Evolutionary conservation across 2,888 invertebrate genomes (phyloP).

Genomic region (Clepsis dumicolana): DNA sequence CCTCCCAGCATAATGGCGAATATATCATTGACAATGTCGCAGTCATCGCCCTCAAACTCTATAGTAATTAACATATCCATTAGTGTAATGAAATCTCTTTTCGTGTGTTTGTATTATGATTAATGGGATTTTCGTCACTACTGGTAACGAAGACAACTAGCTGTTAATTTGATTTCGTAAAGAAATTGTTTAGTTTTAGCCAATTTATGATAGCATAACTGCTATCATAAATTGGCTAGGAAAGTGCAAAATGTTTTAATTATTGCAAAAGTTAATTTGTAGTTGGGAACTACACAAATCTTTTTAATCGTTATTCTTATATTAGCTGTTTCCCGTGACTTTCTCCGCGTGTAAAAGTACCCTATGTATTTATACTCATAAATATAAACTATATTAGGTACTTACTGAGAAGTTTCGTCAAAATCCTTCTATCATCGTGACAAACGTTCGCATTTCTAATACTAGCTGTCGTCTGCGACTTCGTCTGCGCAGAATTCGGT

Average conservation of each 20-base stretch:
- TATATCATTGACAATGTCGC: slow-evolving; percentile 54
- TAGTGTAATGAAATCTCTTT: slow-evolving; percentile 91
- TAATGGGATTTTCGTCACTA: slow-evolving; percentile 47
- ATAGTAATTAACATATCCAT: slow-evolving; percentile 92
- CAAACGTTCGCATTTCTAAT: too few relatives aligned
- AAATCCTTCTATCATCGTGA: too few relatives aligned
- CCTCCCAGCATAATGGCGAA: slow-evolving; percentile 9
- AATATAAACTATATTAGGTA: too few relatives aligned
- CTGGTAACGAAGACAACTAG: slow-evolving; percentile 38
- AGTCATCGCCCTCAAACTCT: slow-evolving; percentile 83
- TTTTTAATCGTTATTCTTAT: too few relatives aligned
- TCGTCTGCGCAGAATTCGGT: too few relatives aligned
- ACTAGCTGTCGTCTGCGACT: too few relatives aligned
- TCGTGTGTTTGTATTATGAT: slow-evolving; percentile 57
- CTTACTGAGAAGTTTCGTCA: too few relatives aligned
- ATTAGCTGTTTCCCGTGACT: too few relatives aligned
- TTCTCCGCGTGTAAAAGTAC: too few relatives aligned
- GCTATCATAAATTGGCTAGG: too few relatives aligned
- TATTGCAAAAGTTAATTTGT: background rate
- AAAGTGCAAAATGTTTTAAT: background rate
- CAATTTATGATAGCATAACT: slow-evolving; percentile 23
- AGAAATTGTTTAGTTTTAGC: slow-evolving; percentile 35
- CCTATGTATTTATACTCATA: too few relatives aligned
- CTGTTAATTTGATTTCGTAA: slow-evolving; percentile 38
- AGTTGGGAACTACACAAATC: too few relatives aligned